Evolutionary conservation across 2,797 vertebrate species (phyloP), one percentile per base, ranked within the genome.

Genomic region (Melopsittacus undulatus): DNA sequence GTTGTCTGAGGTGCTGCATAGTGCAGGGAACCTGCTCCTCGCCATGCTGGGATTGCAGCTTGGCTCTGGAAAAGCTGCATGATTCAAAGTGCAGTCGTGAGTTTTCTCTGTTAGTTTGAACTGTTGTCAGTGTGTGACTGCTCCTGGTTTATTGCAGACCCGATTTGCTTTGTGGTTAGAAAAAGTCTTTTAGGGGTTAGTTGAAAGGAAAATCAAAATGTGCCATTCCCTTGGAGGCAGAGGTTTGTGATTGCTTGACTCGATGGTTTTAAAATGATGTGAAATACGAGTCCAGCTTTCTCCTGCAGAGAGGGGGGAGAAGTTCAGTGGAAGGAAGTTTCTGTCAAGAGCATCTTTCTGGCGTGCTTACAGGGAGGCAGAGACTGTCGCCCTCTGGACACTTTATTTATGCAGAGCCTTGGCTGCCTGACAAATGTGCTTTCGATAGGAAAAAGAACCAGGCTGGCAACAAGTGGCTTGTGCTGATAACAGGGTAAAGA

Each of bases 401-500:
- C 54, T 75, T 89, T 32, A 43, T 91, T 87, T 95, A 88, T 69
- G 34, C 63, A 82, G 86, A 91, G 29, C 40, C 36, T 92, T 94
- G 83, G 87, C 91, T 91, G 66, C 59, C 82, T 95, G 85, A 93
- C 94, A 95, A 69, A 78, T 36, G 22, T 51, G 13, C 43, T 81
- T 86, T 88, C 3, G n/a, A 29, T 69, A 83, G 82, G 66, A 72
- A 81, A 89, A 79, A 78, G 46, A 70, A 23, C 79, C 43, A 29
- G 45, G 27, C 46, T 94, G 89, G 69, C 79, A 88, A 83, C 89
- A 91, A 94, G 54, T 94, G 89, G 74, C 17, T 94, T 49, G n/a
- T 59, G 45, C 69, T 92, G 83, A 94, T 95, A 95, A 91, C 90
- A 81, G 68, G n/a, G 57, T 93, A 48, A 75, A 89, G 86, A 52